Evolutionary conservation across 2,113 vertebrate species (phyloP), one percentile per base, ranked within the genome.

Genomic region (Grammomys dolichurus): DNA sequence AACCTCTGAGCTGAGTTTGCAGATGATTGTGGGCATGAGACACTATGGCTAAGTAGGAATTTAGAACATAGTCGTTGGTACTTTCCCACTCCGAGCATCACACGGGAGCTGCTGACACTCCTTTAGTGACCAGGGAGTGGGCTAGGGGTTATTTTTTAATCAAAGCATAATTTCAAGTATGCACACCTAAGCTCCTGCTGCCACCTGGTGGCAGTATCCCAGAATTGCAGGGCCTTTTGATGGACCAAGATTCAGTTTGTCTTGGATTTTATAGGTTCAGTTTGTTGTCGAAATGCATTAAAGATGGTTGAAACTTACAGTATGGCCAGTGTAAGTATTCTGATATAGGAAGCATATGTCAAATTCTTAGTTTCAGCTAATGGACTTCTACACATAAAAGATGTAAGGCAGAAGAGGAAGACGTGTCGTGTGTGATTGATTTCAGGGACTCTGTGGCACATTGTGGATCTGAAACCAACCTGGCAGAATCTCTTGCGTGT

Each of bases 181-280:
- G 22, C 7, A 8, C 0, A 16, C 19, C 0, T 6, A 26, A 63
- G 72, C 31, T 48, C 67, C 11, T 84, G 2, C 26, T 12, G 92
- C 91, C 95, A 92, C 75, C 95, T 97, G 58, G 95, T 93, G 97
- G 70, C 58, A 20, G 6, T 72, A 6, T 46, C 51, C 46, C 22
- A 36, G 56, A 65, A 65, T 89, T 88, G 70, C 88, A 90, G 48
- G 1, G 67, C 73, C 20, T 90, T 92, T 46, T 31, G 82, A 17
- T 73, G 73, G 65, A n/a, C 36, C 14, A 5, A 16, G 67, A 43
- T 76, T 81, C 63, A 69, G 82, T 40, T 56, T 22, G 40, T 60
- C 40, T 70, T 51, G 78, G 28, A 78, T 93, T 90, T 56, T 81
- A 31, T 13, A 17, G 1, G 12, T 75, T 65, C 87, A 88, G 33